phyloP scores from a whole-genome alignment of 1,140 invertebrate species.

The Achatina immaculata region DNA sequence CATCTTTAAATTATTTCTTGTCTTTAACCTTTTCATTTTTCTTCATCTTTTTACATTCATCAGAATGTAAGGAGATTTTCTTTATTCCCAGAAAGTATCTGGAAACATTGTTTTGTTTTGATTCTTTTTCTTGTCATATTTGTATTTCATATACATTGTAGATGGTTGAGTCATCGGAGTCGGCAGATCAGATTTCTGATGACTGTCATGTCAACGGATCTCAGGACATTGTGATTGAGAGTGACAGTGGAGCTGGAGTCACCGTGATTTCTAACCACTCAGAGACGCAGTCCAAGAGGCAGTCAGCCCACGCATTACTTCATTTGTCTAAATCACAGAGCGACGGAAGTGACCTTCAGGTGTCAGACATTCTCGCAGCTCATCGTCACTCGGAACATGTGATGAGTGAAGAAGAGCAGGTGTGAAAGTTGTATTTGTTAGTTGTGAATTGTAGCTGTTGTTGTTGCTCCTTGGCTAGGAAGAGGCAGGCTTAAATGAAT shows the following conservation, averaged over 20 bases:
- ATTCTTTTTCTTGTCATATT: too few species aligned
- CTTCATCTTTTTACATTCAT: too few species aligned
- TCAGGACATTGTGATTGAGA: conserved; percentile 19
- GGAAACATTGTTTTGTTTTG: too few species aligned
- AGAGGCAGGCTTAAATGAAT: background rate
- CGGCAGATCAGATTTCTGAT: background rate
- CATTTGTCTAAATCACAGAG: conserved; percentile 18
- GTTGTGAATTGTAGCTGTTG: background rate
- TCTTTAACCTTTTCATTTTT: too few species aligned
- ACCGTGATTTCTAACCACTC: background rate
- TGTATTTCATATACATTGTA: too few species aligned
- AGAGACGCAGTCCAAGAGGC: conserved; percentile 26
- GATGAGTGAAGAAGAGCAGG: conserved; percentile 11
- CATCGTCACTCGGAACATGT: background rate
- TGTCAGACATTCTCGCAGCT: conserved; percentile 1
- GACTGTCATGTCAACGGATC: background rate
- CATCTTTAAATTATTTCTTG: too few species aligned
- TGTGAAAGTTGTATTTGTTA: background rate
- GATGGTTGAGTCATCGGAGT: conserved; percentile 15
- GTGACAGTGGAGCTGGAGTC: background rate
- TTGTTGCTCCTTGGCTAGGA: background rate
- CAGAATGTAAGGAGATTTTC: too few species aligned
- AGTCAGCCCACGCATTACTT: conserved; percentile 36
- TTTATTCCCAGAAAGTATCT: too few species aligned
- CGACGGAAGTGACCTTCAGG: background rate